Conservation (phyloP, 1,140 invertebrate species). For the Andrena cerasifolii region DNA sequence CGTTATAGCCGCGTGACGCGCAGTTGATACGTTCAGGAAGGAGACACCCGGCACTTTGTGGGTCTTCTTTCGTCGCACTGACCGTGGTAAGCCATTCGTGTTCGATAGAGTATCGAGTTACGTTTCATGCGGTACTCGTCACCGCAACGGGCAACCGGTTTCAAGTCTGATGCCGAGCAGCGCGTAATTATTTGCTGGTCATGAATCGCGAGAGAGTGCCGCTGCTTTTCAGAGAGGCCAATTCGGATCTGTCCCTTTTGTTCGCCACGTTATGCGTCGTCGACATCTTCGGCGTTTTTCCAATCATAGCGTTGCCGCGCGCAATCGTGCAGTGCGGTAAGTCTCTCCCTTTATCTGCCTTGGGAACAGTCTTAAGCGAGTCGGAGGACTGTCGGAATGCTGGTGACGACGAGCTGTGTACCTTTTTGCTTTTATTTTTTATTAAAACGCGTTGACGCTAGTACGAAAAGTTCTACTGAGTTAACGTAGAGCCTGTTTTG, state of each 20-base stretch:
- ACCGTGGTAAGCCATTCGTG: constrained; percentile 50
- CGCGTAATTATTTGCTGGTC: constrained; percentile 3
- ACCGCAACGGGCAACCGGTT: constrained; percentile 72
- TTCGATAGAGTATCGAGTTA: constrained; percentile 76
- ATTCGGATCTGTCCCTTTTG: constrained; percentile 84
- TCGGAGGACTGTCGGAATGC: too few species aligned
- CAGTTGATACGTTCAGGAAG: not conserved
- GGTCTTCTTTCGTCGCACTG: constrained; percentile 66
- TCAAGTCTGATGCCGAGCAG: constrained; percentile 20
- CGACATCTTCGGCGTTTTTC: constrained; percentile 92
- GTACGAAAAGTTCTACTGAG: not conserved
- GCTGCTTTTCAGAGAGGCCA: constrained; percentile 61
- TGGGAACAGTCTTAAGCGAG: too few species aligned
- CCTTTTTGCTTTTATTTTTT: not conserved
- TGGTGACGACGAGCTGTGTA: not conserved
- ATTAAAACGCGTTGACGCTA: not conserved
- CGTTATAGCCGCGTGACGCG: too few species aligned
- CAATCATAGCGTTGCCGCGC: constrained; percentile 88
- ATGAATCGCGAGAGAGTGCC: constrained; percentile 74
- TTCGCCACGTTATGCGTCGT: constrained; percentile 89
- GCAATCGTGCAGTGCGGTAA: constrained; percentile 88
- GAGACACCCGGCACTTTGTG: constrained; percentile 45
- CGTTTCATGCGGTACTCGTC: constrained; percentile 32
- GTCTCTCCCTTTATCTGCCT: constrained; percentile 38
- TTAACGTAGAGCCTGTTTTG: constrained; percentile 3